These are phyloP conservation scores for Phyllostomus discolor DNA, from an alignment of 2,113 vertebrate species.

Conservation along the genomic window DNA sequence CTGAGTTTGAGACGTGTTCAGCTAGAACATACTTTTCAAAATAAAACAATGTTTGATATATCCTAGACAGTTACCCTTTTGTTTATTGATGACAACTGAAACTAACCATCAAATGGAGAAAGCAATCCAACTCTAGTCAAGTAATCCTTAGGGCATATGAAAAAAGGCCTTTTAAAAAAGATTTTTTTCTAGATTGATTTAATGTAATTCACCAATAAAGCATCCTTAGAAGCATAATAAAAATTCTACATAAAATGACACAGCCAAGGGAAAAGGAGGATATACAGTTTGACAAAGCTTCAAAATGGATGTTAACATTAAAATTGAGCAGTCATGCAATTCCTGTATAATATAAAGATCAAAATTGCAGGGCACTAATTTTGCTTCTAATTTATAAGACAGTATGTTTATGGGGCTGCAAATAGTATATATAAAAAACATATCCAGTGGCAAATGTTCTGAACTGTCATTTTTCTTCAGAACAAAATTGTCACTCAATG, in stretches of 20 bases:
- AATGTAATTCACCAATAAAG: slow-evolving; percentile 83
- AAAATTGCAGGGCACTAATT: slow-evolving; percentile 67
- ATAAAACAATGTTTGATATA: slow-evolving; percentile 83
- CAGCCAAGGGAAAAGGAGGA: slow-evolving; percentile 71
- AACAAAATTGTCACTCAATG: slow-evolving; percentile 49
- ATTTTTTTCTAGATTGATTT: slow-evolving; percentile 82
- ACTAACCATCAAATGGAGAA: slow-evolving; percentile 82
- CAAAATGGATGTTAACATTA: slow-evolving; percentile 78
- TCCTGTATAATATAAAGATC: slow-evolving; percentile 68
- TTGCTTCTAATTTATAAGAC: slow-evolving; percentile 56
- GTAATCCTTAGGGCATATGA: slow-evolving; percentile 80
- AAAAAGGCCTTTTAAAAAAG: slow-evolving; percentile 74
- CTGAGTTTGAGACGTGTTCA: slow-evolving; percentile 72
- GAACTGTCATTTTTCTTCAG: slow-evolving; percentile 21
- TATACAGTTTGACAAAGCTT: slow-evolving; percentile 76
- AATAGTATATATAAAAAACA: slow-evolving; percentile 26
- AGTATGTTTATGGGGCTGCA: slow-evolving; percentile 40
- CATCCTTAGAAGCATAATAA: slow-evolving; percentile 81
- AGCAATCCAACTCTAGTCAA: slow-evolving; percentile 81
- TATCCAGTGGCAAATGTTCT: slow-evolving; percentile 18
- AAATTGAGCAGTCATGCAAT: slow-evolving; percentile 75
- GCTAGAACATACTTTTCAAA: slow-evolving; percentile 80
- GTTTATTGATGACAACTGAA: slow-evolving; percentile 84
- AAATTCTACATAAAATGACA: slow-evolving; percentile 80
- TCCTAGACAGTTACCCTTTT: slow-evolving; percentile 82